These are phyloP conservation scores for Cryptoleucopteryx plumbea DNA, from an alignment of 2,113 vertebrate species.

Conservation along the genomic window DNA sequence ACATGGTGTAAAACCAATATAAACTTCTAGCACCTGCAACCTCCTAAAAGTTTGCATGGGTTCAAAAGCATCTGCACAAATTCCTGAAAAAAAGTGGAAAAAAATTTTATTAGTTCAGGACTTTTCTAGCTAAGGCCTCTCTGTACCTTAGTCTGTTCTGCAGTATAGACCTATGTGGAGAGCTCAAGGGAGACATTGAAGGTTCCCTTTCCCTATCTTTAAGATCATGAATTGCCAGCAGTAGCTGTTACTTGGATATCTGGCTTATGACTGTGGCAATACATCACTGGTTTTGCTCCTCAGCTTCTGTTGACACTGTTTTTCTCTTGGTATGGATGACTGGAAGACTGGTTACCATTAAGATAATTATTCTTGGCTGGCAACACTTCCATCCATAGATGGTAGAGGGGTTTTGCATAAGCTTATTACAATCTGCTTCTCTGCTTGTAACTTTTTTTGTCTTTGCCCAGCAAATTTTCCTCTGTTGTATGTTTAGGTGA, in stretches of 20 bases:
- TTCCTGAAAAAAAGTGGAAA: background rate
- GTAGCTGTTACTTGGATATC: background rate
- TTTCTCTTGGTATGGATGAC: background rate
- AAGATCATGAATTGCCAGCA: background rate
- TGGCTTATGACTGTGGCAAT: background rate
- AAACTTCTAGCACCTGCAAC: background rate
- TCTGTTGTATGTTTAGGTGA: background rate
- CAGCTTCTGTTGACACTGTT: background rate
- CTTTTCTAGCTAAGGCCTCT: background rate
- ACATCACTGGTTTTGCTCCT: background rate
- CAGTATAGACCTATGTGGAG: background rate
- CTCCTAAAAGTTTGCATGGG: background rate
- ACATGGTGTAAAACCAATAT: background rate
- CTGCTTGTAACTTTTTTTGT: background rate
- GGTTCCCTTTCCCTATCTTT: background rate
- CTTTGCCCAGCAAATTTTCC: background rate
- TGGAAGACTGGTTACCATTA: background rate
- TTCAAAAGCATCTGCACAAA: background rate
- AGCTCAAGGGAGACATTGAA: background rate
- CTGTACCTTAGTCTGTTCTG: background rate
- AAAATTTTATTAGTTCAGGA: background rate
- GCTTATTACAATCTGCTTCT: background rate
- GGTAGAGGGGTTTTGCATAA: background rate
- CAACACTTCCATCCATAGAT: background rate
- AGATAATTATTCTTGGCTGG: background rate